phyloP scores from a whole-genome alignment of 2,888 invertebrate species.

The Tanytarsus gracilentus region DNA sequence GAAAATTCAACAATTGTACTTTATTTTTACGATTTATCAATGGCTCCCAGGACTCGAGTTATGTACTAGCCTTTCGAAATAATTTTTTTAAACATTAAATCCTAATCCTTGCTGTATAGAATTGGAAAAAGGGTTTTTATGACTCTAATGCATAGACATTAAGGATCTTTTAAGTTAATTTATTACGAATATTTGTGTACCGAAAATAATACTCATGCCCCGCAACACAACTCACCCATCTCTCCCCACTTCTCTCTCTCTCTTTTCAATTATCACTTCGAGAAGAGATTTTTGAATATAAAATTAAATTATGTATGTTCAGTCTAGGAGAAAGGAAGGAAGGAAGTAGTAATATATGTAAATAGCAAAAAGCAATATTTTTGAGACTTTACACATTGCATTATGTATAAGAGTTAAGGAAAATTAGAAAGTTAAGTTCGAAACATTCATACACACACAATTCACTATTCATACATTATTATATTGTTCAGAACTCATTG shows the following conservation, averaged over 20 bases:
- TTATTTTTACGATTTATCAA: not conserved
- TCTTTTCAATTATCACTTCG: too few species aligned
- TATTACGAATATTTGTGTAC: not conserved
- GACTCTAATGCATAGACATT: not conserved
- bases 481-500: too few species aligned
- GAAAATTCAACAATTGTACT: not conserved
- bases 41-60: conserved; percentile 17
- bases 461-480: too few species aligned
- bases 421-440: not conserved
- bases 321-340: too few species aligned
- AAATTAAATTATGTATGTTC: too few species aligned
- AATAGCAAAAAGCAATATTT: conserved; percentile 22
- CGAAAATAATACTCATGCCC: not conserved
- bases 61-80: conserved; percentile 7
- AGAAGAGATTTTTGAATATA: too few species aligned
- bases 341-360: not conserved
- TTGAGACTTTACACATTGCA: conserved; percentile 3
- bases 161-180: not conserved
- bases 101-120: not conserved
- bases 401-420: not conserved
- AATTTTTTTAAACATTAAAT: not conserved
- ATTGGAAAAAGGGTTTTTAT: not conserved
- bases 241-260: not conserved
- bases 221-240: not conserved
- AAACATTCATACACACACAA: not conserved